Percentiles rank a stretch among this genome's conserved stretches.
Evolutionary conservation across 2,797 vertebrate genomes (phyloP).

Genomic region (Miichthys miiuy): DNA sequence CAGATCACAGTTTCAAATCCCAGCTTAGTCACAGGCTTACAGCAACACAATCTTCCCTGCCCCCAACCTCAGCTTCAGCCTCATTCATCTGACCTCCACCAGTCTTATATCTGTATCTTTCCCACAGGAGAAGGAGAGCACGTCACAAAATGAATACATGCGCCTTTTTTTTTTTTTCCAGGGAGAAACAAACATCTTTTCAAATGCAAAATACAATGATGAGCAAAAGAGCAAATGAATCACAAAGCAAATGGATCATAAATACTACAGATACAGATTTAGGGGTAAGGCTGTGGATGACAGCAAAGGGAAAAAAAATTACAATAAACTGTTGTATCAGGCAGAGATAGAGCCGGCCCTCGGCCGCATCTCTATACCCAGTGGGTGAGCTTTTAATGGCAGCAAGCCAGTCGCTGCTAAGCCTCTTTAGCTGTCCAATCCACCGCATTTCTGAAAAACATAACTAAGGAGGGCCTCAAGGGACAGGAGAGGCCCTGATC

Average conservation of each 20-base stretch:
- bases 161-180: background rate
- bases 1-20: conserved; percentile 85
- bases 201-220: no score
- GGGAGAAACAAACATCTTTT: conserved; percentile 1
- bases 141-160: conserved; percentile 13
- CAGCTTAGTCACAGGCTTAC: conserved; percentile 80
- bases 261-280: background rate
- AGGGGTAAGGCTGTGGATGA: conserved; percentile 22
- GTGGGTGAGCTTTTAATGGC: conserved; percentile 71
- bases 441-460: conserved; percentile 73
- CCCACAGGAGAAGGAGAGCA: conserved; percentile 24
- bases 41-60: conserved; percentile 76
- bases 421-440: conserved; percentile 83
- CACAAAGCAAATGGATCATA: no score
- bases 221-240: no score
- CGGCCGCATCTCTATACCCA: conserved; percentile 58
- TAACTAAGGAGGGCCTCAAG: conserved; percentile 68
- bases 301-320: conserved; percentile 9
- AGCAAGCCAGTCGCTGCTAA: conserved; percentile 76
- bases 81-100: conserved; percentile 47
- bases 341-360: conserved; percentile 35
- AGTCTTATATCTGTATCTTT: conserved; percentile 57
- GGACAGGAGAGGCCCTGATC: conserved; percentile 60
- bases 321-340: conserved; percentile 49
- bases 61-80: conserved; percentile 51